Evolutionary conservation across 2,888 invertebrate genomes (phyloP), one percentile per base, ranked within the genome.

Genomic region (Megalurothrips usitatus): DNA sequence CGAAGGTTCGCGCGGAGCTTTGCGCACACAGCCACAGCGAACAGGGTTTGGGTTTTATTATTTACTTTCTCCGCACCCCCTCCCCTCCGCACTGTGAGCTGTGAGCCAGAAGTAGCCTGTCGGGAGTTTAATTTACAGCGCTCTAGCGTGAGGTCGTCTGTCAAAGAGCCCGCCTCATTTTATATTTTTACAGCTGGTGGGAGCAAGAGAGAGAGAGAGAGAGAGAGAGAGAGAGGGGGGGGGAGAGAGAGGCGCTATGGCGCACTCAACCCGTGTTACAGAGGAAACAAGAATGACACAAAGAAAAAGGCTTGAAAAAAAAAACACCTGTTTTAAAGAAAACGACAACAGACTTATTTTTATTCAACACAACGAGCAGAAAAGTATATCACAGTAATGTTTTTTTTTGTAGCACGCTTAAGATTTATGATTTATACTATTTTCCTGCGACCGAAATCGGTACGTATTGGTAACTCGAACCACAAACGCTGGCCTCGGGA

Each of bases 311-410:
- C 2, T 52, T 52, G 14, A 10, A 52, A 52, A 52, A 19, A 17
- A 19, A 43, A 43, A 4, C 34, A 43, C 34, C 6, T 43, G 34
- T 43, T 43, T 43, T 43, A 43, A 43, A 43, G 34, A 43, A 75
- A 75, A 23, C 23, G 68, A 75, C 68, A 75, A 75, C 68, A 75
- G 26, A 26, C 68, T 75, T 75, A 75, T 26, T 75, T 75, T 75
- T 75, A 75, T 26, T 75, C 26, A 75, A 75, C 68, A 75, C 68
- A 12, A 75, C 9, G 26, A 43, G 23, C 68, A 75, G 26, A 75
- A 75, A 75, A 75, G 10, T 23, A 75, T 75, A 75, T 75, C 68
- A 75, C 68, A 75, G 68, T 26, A 26, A 75, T 26, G 68, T 26
- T 75, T 68, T n/a, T 26, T 75, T 43, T 43, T 43, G 34, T 43